Conservation (phyloP, 1,140 invertebrate species). For the Pachypeltis micranthus region DNA sequence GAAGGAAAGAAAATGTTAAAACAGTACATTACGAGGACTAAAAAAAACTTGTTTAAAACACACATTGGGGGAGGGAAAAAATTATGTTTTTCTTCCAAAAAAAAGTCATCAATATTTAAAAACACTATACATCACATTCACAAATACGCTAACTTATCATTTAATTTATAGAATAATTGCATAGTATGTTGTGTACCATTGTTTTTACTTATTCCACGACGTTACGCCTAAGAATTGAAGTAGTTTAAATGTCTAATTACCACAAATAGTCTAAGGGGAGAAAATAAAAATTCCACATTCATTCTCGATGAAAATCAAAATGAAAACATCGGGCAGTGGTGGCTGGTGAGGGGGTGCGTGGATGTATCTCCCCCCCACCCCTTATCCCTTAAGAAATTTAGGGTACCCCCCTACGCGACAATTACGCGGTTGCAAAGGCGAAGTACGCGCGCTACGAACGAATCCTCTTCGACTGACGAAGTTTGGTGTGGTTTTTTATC, state of each 20-base stretch:
- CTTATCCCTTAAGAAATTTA: no score
- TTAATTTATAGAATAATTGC: constrained; percentile 15
- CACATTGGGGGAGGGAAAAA: no score
- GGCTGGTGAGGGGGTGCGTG: no score
- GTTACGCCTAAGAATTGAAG: constrained; percentile 9
- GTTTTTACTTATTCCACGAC: constrained; percentile 15
- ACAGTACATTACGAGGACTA: constrained; percentile 18
- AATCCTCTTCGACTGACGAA: no score
- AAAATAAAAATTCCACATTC: constrained; percentile 18
- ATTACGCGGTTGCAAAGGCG: no score
- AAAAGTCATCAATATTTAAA: constrained; percentile 20
- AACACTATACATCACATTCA: constrained; percentile 27
- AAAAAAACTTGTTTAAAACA: constrained; percentile 21
- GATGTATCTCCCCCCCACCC: no score
- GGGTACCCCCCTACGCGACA: no score
- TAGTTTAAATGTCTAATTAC: constrained; percentile 13
- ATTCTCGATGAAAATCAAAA: constrained; percentile 21
- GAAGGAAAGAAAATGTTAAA: constrained; percentile 14
- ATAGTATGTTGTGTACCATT: constrained; percentile 8
- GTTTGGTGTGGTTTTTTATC: no score
- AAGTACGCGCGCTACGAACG: no score
- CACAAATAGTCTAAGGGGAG: constrained; percentile 10
- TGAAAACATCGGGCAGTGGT: no score
- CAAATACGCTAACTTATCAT: constrained; percentile 23
- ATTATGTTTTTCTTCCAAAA: no score